These are phyloP conservation scores for Cottus gobio DNA, from an alignment of 2,113 vertebrate species.

Conservation along the genomic window DNA sequence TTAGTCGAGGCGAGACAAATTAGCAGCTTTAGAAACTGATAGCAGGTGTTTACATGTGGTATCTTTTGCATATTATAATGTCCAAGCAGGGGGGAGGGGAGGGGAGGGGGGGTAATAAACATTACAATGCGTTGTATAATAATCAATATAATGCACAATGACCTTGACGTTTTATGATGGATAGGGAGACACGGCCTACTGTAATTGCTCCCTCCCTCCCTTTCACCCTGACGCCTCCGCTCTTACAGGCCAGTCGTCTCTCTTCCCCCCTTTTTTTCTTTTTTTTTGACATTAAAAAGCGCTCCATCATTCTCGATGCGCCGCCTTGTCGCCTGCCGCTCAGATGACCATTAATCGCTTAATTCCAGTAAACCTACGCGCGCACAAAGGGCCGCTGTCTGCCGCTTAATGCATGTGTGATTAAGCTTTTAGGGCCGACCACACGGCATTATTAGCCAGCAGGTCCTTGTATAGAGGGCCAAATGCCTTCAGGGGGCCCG, in stretches of 20 bases:
- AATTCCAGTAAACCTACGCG: slow-evolving; percentile 97
- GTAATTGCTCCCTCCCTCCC: slow-evolving; percentile 74
- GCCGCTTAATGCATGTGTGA: slow-evolving; percentile 91
- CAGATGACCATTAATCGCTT: slow-evolving; percentile 97
- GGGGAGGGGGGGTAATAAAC: slow-evolving; percentile 63
- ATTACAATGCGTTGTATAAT: slow-evolving; percentile 70
- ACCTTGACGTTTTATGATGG: slow-evolving; percentile 82
- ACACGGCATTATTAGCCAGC: slow-evolving; percentile 94
- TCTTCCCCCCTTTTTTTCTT: slow-evolving; percentile 19
- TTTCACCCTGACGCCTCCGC: slow-evolving; percentile 58
- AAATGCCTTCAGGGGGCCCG: slow-evolving; percentile 92
- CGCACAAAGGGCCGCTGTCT: slow-evolving; percentile 96
- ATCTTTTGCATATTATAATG: slow-evolving; percentile 73
- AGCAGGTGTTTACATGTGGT: slow-evolving; percentile 79
- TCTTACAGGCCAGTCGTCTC: slow-evolving; percentile 31
- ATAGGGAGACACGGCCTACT: slow-evolving; percentile 77
- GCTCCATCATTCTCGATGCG: slow-evolving; percentile 93
- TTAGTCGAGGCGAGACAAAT: slow-evolving; percentile 67
- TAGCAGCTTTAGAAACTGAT: slow-evolving; percentile 73
- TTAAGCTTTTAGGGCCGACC: slow-evolving; percentile 88
- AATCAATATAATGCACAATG: slow-evolving; percentile 74
- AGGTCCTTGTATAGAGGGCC: slow-evolving; percentile 87
- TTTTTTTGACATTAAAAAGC: slow-evolving; percentile 87
- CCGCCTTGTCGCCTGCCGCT: slow-evolving; percentile 91
- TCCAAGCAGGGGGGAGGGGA: neutral